Base-by-base conservation (phyloP, 2,797 vertebrate species). In the Nothura maculosa region DNA sequence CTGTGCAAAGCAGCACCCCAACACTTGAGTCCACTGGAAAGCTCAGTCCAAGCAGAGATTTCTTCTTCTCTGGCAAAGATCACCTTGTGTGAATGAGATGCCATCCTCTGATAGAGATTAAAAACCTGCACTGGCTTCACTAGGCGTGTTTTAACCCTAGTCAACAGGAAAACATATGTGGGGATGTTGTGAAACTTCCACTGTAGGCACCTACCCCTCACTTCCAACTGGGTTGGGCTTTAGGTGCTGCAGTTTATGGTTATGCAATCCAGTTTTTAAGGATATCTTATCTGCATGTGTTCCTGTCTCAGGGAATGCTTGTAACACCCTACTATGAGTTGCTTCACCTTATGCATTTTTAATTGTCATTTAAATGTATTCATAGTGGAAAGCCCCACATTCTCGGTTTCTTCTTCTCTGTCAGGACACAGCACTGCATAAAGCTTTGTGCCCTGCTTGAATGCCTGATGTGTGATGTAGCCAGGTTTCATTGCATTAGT, bases 381-480 rank as follows among this genome's bases (percentile, higher is more conserved):
- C 4, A 2, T 12, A 42, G 1, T 47, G 42, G 78, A 62, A 62
- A 72, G 42, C 12, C 13, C 11, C 0, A 0, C 12, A 10, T 70
- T 50, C 11, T 52, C 48, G 21, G 10, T 67, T 88, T 30, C 34
- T 21, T 55, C 76, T 58, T 63, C 43, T 13, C 48, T 40, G 7
- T 16, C 28, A 34, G 34, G 43, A 45, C 30, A 12, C 9, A 28
- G 30, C 48, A 43, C 1, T 24, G 22, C 14, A 5, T 34, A 43
- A 28, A 1, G 1, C 24, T 40, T 77, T 69, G 36, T 43, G 21
- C 20, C n/a, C 25, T 25, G 1, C 8, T 9, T 2, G 21, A 30
- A 19, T 6, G 30, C 9, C 34, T 57, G 22, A 14, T 66, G 2
- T 11, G 3, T 12, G 9, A 61, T 6, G 4, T 24, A 62, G 28